A percentile compares a stretch with the other conserved stretches of the same genome.
phyloP scores from a whole-genome alignment of 2,113 vertebrate genomes.

The Proteles cristata region DNA sequence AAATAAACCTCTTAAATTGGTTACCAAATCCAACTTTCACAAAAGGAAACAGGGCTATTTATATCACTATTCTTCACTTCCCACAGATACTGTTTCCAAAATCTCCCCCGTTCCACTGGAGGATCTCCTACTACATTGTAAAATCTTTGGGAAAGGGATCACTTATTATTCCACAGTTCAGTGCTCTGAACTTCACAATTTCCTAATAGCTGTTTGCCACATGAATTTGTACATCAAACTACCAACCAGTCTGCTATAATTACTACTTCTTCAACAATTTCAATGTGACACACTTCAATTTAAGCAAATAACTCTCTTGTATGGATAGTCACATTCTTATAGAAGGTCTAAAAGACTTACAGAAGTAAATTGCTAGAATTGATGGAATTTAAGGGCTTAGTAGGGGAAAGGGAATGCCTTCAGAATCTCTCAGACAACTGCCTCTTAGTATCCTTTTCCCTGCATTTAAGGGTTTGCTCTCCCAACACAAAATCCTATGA shows the following conservation, averaged over 20 bases:
- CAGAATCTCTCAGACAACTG: background rate
- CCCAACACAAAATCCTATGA: background rate
- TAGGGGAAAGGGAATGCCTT: background rate
- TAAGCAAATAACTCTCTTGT: background rate
- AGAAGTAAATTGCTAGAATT: background rate
- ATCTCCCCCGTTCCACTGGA: background rate
- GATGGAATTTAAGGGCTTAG: background rate
- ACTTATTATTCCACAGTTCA: slow-evolving; percentile 9
- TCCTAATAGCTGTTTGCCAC: background rate
- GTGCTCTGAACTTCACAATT: background rate
- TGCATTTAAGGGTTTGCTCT: background rate
- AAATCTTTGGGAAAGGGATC: background rate
- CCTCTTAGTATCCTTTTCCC: background rate
- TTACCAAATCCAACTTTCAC: background rate
- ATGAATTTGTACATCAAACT: background rate
- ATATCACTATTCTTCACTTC: background rate
- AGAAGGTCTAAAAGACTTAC: background rate
- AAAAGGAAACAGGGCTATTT: slow-evolving; percentile 17
- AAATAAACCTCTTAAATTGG: background rate
- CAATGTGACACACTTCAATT: background rate
- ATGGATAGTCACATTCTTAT: background rate
- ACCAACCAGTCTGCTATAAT: background rate
- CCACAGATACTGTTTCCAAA: background rate
- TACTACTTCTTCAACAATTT: background rate
- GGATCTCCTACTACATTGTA: background rate